Conservation (phyloP, 2,888 invertebrate species). For the Drosophila basisetae region DNA sequence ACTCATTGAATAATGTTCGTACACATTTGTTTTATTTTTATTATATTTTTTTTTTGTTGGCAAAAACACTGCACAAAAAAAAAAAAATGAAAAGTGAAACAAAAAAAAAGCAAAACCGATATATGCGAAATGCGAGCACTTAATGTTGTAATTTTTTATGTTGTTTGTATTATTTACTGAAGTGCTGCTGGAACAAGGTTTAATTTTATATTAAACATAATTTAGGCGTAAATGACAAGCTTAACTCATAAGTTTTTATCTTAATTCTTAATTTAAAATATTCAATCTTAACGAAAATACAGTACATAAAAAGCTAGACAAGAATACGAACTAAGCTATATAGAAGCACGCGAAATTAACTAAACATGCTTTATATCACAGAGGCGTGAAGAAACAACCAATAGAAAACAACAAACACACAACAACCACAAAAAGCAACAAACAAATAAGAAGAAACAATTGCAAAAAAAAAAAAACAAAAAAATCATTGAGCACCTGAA, state of each 20-base stretch:
- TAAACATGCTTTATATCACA: slow-evolving; percentile 57
- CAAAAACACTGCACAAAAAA: slow-evolving; percentile 40
- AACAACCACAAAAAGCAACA: slow-evolving; percentile 3
- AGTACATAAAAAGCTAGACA: slow-evolving; percentile 56
- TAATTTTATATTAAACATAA: slow-evolving; percentile 74
- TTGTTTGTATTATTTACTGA: slow-evolving; percentile 75
- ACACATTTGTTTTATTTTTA: slow-evolving; percentile 25
- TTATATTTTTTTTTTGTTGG: slow-evolving; percentile 22
- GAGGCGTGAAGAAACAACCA: slow-evolving; percentile 36
- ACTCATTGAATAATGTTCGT: slow-evolving; percentile 15
- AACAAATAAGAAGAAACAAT: slow-evolving; percentile 11
- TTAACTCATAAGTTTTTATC: slow-evolving; percentile 76
- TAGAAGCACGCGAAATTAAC: slow-evolving; percentile 68
- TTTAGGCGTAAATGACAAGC: slow-evolving; percentile 80
- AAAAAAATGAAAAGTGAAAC: slow-evolving; percentile 1
- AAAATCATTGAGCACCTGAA: slow-evolving; percentile 50
- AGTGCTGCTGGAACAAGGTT: slow-evolving; percentile 72
- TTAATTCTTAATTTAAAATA: slow-evolving; percentile 73
- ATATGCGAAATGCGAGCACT: slow-evolving; percentile 42
- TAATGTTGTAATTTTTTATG: slow-evolving; percentile 73
- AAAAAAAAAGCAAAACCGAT: slow-evolving; percentile 2
- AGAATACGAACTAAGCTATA: slow-evolving; percentile 67
- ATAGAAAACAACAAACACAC: slow-evolving; percentile 30
- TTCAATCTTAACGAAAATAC: slow-evolving; percentile 59
- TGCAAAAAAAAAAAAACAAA: slow-evolving; percentile 18